Evolutionary conservation across 2,113 vertebrate species (phyloP).

Genomic region (Scartelaos histophorus): DNA sequence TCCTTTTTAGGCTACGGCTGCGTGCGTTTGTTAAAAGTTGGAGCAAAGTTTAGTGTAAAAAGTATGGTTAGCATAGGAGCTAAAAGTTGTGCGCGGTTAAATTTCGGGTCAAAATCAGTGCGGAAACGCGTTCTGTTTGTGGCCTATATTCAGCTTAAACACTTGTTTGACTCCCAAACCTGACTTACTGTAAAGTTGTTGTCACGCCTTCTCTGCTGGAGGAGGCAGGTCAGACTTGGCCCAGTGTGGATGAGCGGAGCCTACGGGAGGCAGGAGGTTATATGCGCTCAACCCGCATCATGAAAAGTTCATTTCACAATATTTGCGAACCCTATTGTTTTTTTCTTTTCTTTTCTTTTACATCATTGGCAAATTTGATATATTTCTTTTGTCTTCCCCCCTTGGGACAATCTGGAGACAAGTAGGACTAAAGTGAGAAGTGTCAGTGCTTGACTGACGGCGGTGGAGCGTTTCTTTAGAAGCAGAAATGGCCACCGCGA

Average conservation of each 20-base stretch:
- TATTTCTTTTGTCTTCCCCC: neutral
- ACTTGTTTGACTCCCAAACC: neutral
- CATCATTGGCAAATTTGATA: neutral
- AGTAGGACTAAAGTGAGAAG: slow-evolving; percentile 11
- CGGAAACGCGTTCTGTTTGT: neutral
- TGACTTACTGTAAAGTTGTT: neutral
- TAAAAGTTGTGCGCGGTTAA: neutral
- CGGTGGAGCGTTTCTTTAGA: slow-evolving; percentile 23
- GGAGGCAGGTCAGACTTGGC: slow-evolving; percentile 45
- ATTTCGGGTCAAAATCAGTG: neutral
- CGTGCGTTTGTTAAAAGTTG: neutral
- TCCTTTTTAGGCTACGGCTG: neutral
- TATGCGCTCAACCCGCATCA: neutral
- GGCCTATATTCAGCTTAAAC: neutral
- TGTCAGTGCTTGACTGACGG: slow-evolving; percentile 18
- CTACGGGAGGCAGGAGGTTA: neutral
- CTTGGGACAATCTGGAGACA: slow-evolving; percentile 22
- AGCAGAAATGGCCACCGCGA: slow-evolving; percentile 78
- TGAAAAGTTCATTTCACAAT: slow-evolving; percentile 6
- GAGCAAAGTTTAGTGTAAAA: no score
- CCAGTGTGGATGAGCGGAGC: slow-evolving; percentile 41
- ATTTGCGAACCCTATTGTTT: slow-evolving; percentile 30
- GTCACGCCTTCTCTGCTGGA: slow-evolving; percentile 52
- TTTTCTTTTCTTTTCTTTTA: neutral
- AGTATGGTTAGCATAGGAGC: neutral